phyloP scores from a whole-genome alignment of 2,797 vertebrate species.

The Acridotheres tristis region DNA sequence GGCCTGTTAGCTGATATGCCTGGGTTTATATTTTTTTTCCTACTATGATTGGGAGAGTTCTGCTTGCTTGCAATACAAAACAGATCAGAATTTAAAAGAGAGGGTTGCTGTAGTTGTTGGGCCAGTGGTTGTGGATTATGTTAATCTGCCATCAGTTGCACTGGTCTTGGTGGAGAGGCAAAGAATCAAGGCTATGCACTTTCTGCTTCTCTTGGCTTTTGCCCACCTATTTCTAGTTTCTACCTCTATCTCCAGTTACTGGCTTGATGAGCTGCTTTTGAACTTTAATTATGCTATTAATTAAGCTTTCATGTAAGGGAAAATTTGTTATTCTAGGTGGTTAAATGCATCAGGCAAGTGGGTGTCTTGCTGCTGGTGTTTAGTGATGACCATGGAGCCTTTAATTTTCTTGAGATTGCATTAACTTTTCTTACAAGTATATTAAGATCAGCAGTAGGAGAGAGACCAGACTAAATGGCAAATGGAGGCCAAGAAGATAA shows the following conservation, averaged over 20 bases:
- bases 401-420: neutral
- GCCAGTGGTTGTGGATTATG: neutral
- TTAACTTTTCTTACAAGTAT: neutral
- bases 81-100: neutral
- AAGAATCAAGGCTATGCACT: neutral
- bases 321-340: neutral
- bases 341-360: neutral
- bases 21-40: neutral
- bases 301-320: neutral
- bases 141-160: neutral
- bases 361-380: neutral
- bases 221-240: neutral
- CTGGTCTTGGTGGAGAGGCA: neutral
- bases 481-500: neutral
- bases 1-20: neutral
- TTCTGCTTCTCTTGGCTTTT: neutral
- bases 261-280: neutral
- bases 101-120: neutral
- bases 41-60: neutral
- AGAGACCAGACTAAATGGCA: neutral
- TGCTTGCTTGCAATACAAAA: neutral
- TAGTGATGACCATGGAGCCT: neutral
- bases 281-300: neutral
- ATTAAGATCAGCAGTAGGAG: neutral
- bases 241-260: neutral